Conservation (phyloP, 1,140 invertebrate genomes). For the Calliphora vicina region DNA sequence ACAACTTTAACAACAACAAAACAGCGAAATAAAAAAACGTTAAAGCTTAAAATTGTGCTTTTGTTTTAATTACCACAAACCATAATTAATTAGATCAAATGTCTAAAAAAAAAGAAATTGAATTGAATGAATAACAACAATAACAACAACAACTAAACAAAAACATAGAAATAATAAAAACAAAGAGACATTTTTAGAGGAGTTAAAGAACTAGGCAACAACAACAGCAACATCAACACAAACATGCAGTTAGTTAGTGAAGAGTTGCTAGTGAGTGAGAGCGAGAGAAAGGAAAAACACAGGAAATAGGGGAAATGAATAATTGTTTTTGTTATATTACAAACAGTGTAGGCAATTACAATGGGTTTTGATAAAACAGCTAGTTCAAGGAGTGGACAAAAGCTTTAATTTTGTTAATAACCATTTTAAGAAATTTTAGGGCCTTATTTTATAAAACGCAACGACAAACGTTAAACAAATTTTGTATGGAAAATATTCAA, state of each 20-base stretch:
- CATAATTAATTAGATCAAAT: constrained; percentile 21
- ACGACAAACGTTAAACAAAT: no score
- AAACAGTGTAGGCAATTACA: not conserved
- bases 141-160: not conserved
- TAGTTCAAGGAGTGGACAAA: no score
- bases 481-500: no score
- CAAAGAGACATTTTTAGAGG: constrained; percentile 36
- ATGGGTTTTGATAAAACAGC: no score
- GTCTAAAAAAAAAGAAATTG: no score
- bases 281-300: constrained; percentile 1
- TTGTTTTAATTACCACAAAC: constrained; percentile 24
- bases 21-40: not conserved
- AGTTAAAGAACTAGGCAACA: constrained; percentile 1
- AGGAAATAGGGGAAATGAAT: constrained; percentile 6
- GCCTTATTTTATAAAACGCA: no score
- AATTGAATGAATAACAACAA: no score
- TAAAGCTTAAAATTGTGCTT: not conserved
- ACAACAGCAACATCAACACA: not conserved
- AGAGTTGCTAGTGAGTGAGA: not conserved
- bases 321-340: no score
- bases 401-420: no score
- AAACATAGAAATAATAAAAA: not conserved
- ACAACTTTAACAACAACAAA: constrained; percentile 14
- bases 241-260: constrained; percentile 40
- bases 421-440: no score